A percentile compares a stretch with the other conserved stretches of the same genome.
Evolutionary conservation across 2,113 vertebrate species (phyloP).

Genomic region (Larimichthys polyactis): DNA sequence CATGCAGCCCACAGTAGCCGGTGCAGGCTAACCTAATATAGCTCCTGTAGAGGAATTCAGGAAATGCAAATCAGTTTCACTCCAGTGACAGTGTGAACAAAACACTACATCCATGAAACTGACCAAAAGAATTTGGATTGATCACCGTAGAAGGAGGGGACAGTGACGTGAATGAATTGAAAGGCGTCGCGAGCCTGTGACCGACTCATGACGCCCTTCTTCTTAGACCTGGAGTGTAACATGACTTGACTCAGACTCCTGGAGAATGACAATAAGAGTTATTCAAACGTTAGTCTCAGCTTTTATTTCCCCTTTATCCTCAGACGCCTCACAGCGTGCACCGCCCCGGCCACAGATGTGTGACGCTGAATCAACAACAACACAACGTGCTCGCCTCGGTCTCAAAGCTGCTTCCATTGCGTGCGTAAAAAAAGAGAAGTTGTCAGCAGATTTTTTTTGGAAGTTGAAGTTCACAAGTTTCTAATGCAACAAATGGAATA

Average conservation of each 20-base stretch:
- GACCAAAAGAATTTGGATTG: neutral
- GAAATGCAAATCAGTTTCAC: neutral
- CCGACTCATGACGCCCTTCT: neutral
- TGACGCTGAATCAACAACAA: conserved; percentile 7
- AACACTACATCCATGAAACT: neutral
- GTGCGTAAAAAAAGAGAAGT: neutral
- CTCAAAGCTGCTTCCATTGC: neutral
- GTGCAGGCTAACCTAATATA: too few relatives aligned
- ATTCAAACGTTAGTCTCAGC: neutral
- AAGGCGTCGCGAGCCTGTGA: neutral
- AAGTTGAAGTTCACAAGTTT: neutral
- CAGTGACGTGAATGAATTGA: neutral
- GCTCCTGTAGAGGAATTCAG: neutral
- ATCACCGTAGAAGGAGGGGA: too few relatives aligned
- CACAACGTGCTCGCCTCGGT: neutral
- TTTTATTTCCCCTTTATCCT: neutral
- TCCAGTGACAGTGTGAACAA: neutral
- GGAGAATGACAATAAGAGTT: neutral
- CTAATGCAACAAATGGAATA: neutral
- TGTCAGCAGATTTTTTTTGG: neutral
- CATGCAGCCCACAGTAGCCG: too few relatives aligned
- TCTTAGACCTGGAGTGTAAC: neutral
- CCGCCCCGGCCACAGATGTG: conserved; percentile 32
- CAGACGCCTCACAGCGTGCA: conserved; percentile 1
- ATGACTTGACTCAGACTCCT: neutral